Evolutionary conservation across 2,797 vertebrate genomes (phyloP), one percentile per base, ranked within the genome.

Genomic region (Antennarius maculatus): DNA sequence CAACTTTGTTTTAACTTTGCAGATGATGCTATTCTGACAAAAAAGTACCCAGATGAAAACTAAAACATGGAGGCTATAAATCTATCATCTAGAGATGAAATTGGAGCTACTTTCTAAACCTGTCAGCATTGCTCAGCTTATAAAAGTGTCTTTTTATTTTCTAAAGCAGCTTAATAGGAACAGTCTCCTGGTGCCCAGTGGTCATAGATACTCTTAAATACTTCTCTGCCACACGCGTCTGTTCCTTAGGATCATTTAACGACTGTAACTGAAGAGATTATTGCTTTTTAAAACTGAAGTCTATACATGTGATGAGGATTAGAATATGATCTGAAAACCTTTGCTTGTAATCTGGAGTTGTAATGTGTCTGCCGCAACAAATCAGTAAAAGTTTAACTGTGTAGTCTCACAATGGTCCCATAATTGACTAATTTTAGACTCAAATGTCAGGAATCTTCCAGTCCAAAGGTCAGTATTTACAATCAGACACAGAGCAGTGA

Each of bases 111-210:
- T 54, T 82, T 66, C 69, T 64, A 73, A 84, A 78, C 47, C 67
- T 45, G 50, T 76, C 52, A 50, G 63, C 62, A 69, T 47, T 48
- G 53, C 68, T 53, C 10, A 61, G 62, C 14, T 71, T 70, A 72
- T 47, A 56, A 52, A 61, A 62, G 62, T 1, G 11, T 72, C 66
- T 77, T 68, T 84, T 72, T 79, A 56, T 76, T 81, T 79, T 66
- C 55, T 18, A 39, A 74, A 88, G 71, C 58, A 66, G 69, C 72
- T 80, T 80, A 74, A 89, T 71, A 68, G 71, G 66, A 79, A 61
- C 59, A 63, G 57, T 60, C 65, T 55, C 55, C 46, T 49, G 49
- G 55, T 66, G 65, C 69, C 75, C 62, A 18, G 29, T 72, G 66
- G 83, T 78, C 55, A 86, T 41, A 71, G 27, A 78, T 47, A 43